Evolutionary conservation across 2,888 invertebrate species (phyloP).

Genomic region (Noctua fimbriata): DNA sequence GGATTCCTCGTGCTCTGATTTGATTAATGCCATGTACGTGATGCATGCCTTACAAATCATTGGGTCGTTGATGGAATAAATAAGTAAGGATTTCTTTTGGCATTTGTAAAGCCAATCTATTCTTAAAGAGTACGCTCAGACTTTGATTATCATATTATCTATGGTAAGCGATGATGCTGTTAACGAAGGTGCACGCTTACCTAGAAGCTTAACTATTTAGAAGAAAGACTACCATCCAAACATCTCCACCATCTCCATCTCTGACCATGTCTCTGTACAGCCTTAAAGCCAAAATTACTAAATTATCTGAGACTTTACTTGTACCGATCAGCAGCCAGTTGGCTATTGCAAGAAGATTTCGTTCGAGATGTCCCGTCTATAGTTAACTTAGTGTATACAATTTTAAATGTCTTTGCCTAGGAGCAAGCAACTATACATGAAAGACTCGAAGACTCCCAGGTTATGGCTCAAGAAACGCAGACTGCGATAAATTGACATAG

Average conservation of each 20-base stretch:
- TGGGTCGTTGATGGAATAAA: constrained; percentile 35
- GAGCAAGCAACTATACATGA: neutral
- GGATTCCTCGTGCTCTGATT: constrained; percentile 83
- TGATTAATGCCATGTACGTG: constrained; percentile 75
- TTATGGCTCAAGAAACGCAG: neutral
- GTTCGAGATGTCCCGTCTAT: no score
- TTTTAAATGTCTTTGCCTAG: neutral
- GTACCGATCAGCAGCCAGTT: neutral
- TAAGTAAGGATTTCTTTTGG: constrained; percentile 40
- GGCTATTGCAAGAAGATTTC: neutral
- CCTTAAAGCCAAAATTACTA: neutral
- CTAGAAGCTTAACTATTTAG: neutral
- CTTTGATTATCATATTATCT: neutral
- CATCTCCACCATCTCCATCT: no score
- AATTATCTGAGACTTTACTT: neutral
- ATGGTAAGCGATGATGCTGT: no score
- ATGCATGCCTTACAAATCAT: constrained; percentile 45
- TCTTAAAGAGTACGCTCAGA: neutral
- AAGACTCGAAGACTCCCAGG: neutral
- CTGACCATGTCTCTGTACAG: neutral
- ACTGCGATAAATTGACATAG: neutral
- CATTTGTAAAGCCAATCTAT: constrained; percentile 11
- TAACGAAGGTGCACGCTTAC: neutral
- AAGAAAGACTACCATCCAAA: no score
- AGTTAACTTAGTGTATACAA: no score